Evolutionary conservation across 2,888 invertebrate genomes (phyloP).

Genomic region (Patella caerulea): DNA sequence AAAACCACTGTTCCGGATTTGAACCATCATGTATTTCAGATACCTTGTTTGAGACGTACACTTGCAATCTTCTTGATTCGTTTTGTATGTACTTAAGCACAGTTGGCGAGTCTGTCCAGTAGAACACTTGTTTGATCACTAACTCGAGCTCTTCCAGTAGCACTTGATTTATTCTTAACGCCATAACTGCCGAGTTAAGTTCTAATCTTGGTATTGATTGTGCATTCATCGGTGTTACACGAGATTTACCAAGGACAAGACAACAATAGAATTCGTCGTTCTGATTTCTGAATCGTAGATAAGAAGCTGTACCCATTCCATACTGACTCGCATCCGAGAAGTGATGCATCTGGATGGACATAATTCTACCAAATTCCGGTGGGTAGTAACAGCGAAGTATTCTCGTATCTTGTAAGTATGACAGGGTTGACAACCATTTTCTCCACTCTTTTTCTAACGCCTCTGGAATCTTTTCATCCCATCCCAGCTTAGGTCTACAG

Average conservation of each 20-base stretch:
- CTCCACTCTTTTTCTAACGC: neutral
- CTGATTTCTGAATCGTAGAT: conserved; percentile 6
- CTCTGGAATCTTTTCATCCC: conserved; percentile 23
- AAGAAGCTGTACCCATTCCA: conserved; percentile 20
- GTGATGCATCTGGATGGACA: conserved; percentile 17
- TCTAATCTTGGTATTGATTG: conserved; percentile 21
- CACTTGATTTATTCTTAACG: conserved; percentile 8
- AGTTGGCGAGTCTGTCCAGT: conserved; percentile 14
- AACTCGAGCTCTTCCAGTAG: neutral
- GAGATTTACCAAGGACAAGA: conserved; percentile 16
- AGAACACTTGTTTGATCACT: neutral
- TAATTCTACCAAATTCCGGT: neutral
- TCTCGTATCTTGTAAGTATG: neutral
- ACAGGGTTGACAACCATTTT: conserved; percentile 8
- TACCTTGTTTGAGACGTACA: conserved; percentile 20
- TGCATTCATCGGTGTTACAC: conserved; percentile 18
- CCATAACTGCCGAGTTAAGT: conserved; percentile 17
- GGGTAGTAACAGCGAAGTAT: neutral
- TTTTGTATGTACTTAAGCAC: conserved; percentile 12
- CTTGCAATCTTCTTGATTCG: conserved; percentile 16
- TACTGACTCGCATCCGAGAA: conserved; percentile 21
- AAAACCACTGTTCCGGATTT: conserved; percentile 9
- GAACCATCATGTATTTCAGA: conserved; percentile 15
- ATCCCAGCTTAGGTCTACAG: conserved; percentile 5
- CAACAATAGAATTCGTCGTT: conserved; percentile 18